phyloP scores from a whole-genome alignment of 2,888 invertebrate species.

The Amiota minor region DNA sequence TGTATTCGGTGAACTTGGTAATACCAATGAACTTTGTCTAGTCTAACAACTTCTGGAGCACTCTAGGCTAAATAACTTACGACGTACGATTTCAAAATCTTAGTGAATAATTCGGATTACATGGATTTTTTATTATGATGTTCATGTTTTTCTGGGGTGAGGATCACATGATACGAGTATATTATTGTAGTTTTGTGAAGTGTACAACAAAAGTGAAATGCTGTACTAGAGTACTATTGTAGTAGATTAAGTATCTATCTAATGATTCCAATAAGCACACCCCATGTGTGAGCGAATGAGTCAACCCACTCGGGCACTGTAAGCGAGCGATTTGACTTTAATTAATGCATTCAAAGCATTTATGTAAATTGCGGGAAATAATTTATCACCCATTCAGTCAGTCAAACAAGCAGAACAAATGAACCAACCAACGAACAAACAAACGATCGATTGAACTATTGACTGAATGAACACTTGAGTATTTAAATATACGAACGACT shows the following conservation, averaged over 20 bases:
- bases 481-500: slow-evolving; percentile 30
- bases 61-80: too few relatives aligned
- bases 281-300: slow-evolving; percentile 18
- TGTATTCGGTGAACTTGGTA: too few relatives aligned
- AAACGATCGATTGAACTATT: not conserved
- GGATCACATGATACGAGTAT: too few relatives aligned
- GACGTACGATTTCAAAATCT: too few relatives aligned
- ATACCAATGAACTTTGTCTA: too few relatives aligned
- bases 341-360: slow-evolving; percentile 69
- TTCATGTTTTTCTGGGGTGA: too few relatives aligned
- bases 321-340: slow-evolving; percentile 60
- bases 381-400: slow-evolving; percentile 68
- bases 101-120: too few relatives aligned
- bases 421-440: slow-evolving; percentile 1
- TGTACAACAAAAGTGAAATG: too few relatives aligned
- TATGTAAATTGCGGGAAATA: slow-evolving; percentile 71
- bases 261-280: slow-evolving; percentile 10
- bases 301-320: slow-evolving; percentile 25
- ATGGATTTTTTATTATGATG: too few relatives aligned
- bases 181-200: too few relatives aligned
- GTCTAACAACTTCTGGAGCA: too few relatives aligned
- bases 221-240: not conserved
- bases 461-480: not conserved
- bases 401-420: slow-evolving; percentile 13
- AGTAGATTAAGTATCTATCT: slow-evolving; percentile 5